Base-by-base conservation (phyloP, 1,140 invertebrate genomes). In the Bombus cullumanus region DNA sequence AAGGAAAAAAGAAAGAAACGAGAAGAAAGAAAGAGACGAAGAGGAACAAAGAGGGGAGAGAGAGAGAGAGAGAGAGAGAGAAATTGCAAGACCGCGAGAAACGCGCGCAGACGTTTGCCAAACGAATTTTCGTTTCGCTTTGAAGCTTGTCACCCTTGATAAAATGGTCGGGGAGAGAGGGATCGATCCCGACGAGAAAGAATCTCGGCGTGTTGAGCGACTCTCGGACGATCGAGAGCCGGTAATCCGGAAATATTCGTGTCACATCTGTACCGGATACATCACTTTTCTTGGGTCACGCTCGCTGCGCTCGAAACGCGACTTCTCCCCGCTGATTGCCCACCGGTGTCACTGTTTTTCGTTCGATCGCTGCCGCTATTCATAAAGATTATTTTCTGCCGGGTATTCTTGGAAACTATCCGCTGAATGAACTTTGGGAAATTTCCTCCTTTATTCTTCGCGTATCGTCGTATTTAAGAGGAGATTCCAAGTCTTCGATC, bases 201-300 rank as follows among this genome's bases (percentile, higher is more conserved):
- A 78, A 83, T 83, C 37, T 57, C 69, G 31, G 12, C 8, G 25
- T 28, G 31, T 6, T 1, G 74, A 22, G 28, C 25, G 18, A 18
- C 25, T 18, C 18, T 69, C n/a, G 15, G 25, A 34, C 59, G 62
- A 76, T 76, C 77, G 68, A 78, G 82, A 80, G 41, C 34, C 72
- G 47, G 72, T 62, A 76, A 82, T 86, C 64, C 85, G 85, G 81
- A 86, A 83, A 83, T 82, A 82, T 82, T 83, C 85, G 79, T 86
- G 80, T 82, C 80, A 62, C 85, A 76, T 76, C 79, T 86, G 69
- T 57, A 77, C 73, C 66, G 81, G 73, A 83, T 86, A 73, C 81
- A 77, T 83, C 81, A 77, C 73, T 83, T 83, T 59, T 59, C 74
- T 81, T 25, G 13, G 34, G 53, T 43, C 28, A 31, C 69, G n/a